These are phyloP conservation scores for Ochropleura plecta DNA, from an alignment of 2,888 invertebrate genomes.

Conservation along the genomic window DNA sequence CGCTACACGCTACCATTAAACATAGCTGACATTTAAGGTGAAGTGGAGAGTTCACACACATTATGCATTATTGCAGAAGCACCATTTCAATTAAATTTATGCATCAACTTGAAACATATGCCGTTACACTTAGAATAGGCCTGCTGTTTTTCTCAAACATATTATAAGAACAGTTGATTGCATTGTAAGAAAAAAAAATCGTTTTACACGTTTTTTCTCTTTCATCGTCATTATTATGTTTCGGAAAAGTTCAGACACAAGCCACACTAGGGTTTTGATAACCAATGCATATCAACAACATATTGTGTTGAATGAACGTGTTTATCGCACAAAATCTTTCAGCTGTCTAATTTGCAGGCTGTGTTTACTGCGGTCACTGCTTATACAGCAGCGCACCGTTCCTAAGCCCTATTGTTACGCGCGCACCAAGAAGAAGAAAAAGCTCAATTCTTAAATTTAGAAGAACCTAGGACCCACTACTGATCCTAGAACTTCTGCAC, in stretches of 20 bases:
- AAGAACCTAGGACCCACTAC: not conserved
- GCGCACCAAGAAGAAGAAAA: not conserved
- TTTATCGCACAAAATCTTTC: not conserved
- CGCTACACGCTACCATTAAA: conserved; percentile 28
- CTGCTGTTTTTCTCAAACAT: too few species aligned
- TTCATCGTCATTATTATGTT: not conserved
- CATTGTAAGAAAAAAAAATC: not conserved
- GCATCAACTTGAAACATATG: not conserved
- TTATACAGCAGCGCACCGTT: not conserved
- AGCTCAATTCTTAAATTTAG: not conserved
- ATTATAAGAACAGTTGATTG: not conserved
- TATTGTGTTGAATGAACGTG: not conserved
- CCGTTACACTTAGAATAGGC: too few species aligned
- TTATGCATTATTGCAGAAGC: conserved; percentile 33
- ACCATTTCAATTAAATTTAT: not conserved
- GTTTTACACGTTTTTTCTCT: not conserved
- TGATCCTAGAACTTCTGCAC: conserved; percentile 25
- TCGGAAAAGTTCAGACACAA: not conserved
- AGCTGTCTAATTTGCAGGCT: not conserved
- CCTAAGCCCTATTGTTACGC: not conserved
- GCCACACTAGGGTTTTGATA: not conserved
- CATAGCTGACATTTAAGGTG: conserved; percentile 57
- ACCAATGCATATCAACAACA: not conserved
- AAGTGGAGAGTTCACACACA: conserved; percentile 26
- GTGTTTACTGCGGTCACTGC: not conserved